Evolutionary conservation across 2,797 vertebrate species (phyloP).

Genomic region (Darevskia nairensis): DNA sequence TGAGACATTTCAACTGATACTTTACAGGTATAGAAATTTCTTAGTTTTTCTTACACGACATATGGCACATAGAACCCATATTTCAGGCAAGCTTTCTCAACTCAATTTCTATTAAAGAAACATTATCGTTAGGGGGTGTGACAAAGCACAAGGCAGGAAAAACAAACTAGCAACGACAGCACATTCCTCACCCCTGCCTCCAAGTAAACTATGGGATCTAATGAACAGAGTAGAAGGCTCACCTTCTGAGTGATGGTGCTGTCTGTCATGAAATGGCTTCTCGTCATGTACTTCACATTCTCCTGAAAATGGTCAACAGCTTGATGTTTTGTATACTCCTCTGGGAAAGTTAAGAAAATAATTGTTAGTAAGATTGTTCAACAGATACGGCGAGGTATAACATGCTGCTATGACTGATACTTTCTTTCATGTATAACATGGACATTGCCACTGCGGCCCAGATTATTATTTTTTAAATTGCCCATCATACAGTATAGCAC

Average conservation of each 20-base stretch:
- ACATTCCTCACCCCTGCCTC: not conserved
- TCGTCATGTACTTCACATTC: slow-evolving; percentile 79
- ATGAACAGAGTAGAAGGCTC: not conserved
- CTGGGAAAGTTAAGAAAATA: slow-evolving; percentile 57
- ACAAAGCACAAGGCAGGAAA: not conserved
- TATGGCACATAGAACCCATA: not conserved
- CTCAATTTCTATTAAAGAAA: not conserved
- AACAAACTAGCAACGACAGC: not conserved
- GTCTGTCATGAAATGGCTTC: slow-evolving; percentile 49
- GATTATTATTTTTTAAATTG: not conserved
- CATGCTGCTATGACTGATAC: not conserved
- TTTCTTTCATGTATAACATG: too few relatives aligned
- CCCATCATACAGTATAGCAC: not conserved
- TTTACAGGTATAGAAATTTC: not conserved
- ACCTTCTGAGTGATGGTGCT: slow-evolving; percentile 69
- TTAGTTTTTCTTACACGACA: not conserved
- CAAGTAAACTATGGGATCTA: not conserved
- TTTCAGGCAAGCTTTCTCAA: not conserved
- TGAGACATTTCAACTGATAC: not conserved
- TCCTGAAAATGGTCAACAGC: slow-evolving; percentile 66
- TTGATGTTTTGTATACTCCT: slow-evolving; percentile 77
- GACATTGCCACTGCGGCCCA: not conserved
- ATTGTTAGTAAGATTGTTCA: not conserved
- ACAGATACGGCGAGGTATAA: not conserved
- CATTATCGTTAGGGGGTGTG: too few relatives aligned